phyloP scores from a whole-genome alignment of 2,113 vertebrate species.

The Drymodes brunneopygia region DNA sequence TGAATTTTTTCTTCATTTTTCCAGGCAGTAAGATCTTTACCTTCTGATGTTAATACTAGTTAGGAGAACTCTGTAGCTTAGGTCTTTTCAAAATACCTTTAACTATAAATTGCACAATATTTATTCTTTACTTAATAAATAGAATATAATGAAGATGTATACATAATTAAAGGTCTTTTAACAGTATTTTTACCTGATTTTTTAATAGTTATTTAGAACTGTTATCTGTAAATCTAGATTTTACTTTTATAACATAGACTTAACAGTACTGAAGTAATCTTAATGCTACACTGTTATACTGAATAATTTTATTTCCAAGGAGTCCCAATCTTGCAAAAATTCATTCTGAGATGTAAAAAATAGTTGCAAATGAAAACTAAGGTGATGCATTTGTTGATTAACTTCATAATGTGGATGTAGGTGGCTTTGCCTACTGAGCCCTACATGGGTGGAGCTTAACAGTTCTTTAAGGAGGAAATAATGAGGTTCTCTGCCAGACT shows the following conservation, averaged over 20 bases:
- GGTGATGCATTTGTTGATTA: background rate
- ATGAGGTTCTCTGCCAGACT: background rate
- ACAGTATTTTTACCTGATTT: background rate
- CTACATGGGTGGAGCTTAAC: background rate
- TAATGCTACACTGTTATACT: background rate
- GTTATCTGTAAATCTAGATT: background rate
- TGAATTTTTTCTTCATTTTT: background rate
- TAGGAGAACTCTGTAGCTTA: background rate
- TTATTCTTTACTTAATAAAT: background rate
- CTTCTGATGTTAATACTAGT: no score
- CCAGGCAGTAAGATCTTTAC: background rate
- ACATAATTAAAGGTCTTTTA: background rate
- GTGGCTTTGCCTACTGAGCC: background rate
- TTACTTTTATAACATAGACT: background rate
- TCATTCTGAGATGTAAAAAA: background rate
- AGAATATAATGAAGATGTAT: background rate
- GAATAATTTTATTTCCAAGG: background rate
- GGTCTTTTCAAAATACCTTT: background rate
- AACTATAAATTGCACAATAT: background rate
- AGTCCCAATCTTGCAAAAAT: background rate
- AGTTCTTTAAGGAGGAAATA: background rate
- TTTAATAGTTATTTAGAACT: background rate
- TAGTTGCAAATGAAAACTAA: background rate
- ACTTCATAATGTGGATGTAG: background rate
- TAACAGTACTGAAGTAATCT: background rate